phyloP scores from a whole-genome alignment of 2,888 invertebrate genomes.

The Archaeoteleia sp. region DNA sequence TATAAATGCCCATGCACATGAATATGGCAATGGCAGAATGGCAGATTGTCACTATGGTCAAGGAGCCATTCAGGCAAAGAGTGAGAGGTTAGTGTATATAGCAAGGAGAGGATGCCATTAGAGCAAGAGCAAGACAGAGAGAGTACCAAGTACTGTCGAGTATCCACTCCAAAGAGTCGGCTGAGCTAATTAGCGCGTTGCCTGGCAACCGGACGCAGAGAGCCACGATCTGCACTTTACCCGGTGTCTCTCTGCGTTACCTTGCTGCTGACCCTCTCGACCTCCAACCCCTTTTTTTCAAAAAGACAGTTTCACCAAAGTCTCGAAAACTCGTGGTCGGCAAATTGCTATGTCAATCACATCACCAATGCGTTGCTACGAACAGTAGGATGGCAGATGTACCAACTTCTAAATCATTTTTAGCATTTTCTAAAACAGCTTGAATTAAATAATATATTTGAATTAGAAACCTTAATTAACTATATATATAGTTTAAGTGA shows the following conservation, averaged over 20 bases:
- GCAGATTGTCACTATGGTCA: constrained; percentile 56
- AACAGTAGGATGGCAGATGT: no score
- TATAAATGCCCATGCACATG: constrained; percentile 28
- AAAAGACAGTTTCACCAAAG: constrained; percentile 40
- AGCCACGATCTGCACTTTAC: constrained; percentile 68
- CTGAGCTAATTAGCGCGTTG: constrained; percentile 75
- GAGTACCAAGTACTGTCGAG: constrained; percentile 72
- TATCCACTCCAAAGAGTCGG: constrained; percentile 74
- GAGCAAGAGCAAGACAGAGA: constrained; percentile 58
- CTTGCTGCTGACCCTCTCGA: constrained; percentile 49
- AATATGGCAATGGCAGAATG: constrained; percentile 29
- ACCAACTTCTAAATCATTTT: no score
- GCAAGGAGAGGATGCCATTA: constrained; percentile 49
- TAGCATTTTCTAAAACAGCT: no score
- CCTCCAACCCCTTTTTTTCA: constrained; percentile 42
- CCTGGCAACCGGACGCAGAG: constrained; percentile 71
- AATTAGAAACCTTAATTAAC: no score
- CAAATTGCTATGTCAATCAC: constrained; percentile 33
- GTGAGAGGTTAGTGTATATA: constrained; percentile 36
- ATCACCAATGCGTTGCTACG: no score
- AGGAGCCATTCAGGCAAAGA: constrained; percentile 42
- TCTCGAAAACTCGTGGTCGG: constrained; percentile 19
- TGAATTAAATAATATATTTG: no score
- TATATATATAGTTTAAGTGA: no score
- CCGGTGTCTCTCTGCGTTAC: constrained; percentile 56